A percentile compares a stretch with the other conserved stretches of the same genome.
These are phyloP conservation scores for Drosophila mimetica DNA, from an alignment of 2,888 invertebrate genomes.

Conservation along the genomic window DNA sequence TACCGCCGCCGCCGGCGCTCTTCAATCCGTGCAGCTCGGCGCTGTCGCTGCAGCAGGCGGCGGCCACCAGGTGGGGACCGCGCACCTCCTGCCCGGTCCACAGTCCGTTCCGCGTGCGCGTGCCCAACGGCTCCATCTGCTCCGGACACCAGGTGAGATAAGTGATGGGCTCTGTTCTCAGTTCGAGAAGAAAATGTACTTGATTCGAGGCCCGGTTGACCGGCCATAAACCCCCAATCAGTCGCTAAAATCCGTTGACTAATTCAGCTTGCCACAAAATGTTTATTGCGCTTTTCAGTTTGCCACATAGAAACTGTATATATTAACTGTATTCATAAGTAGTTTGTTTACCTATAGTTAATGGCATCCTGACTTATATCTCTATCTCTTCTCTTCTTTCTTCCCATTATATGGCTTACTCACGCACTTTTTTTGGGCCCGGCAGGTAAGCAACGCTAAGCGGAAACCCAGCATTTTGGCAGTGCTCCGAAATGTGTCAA, in stretches of 20 bases:
- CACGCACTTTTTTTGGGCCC: slow-evolving; percentile 29
- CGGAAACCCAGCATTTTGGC: slow-evolving; percentile 65
- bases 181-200: neutral
- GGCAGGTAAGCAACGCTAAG: slow-evolving; percentile 78
- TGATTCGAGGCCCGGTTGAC: neutral
- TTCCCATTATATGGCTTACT: slow-evolving; percentile 25
- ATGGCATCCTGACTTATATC: slow-evolving; percentile 53
- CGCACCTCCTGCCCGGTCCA: slow-evolving; percentile 85
- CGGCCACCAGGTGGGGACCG: slow-evolving; percentile 83
- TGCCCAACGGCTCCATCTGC: slow-evolving; percentile 85
- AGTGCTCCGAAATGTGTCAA: slow-evolving; percentile 75
- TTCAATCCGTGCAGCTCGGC: slow-evolving; percentile 85
- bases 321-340: slow-evolving; percentile 12
- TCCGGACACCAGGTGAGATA: slow-evolving; percentile 84
- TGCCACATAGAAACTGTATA: slow-evolving; percentile 41
- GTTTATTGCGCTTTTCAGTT: slow-evolving; percentile 71
- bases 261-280: slow-evolving; percentile 78
- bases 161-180: neutral
- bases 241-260: slow-evolving; percentile 73
- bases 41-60: slow-evolving; percentile 83
- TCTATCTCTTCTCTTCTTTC: slow-evolving; percentile 53
- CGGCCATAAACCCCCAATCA: slow-evolving; percentile 22
- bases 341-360: slow-evolving; percentile 24
- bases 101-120: slow-evolving; percentile 85
- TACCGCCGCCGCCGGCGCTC: slow-evolving; percentile 83